Base-by-base conservation (phyloP, 2,113 vertebrate genomes). In the Microcebus griseorufus region DNA sequence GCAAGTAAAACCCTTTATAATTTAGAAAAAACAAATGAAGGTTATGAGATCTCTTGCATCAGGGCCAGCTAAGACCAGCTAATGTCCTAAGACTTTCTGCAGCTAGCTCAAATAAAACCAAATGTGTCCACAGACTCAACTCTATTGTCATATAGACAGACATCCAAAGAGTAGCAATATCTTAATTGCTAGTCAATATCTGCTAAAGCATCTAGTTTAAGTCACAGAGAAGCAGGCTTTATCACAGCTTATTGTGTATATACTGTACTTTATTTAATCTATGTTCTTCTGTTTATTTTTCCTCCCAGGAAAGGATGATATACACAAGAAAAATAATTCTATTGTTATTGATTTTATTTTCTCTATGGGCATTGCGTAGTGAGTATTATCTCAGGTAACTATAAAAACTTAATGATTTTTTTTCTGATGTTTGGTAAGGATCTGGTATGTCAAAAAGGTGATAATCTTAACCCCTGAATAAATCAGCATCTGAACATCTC, bases 381-480 rank as follows among this genome's bases (percentile, higher is more conserved):
- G 17, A 83, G 51, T 67, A 95, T 86, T 9, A 34, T 75, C 92
- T 94, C 93, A 96, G 97, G 96, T 97, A 97, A 94, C 45, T 96
- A 83, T 12, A 27, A 73, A 94, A 95, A 80, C 42, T 27, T 82
- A 83, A 58, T 76, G 37, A 55, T 83, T 70, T 83, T 86, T 94
- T 84, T 93, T 62, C 34, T 87, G 53, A 7, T 90, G 64, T 76
- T 87, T 88, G 55, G 13, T 88, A 95, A 97, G 51, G 60, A 58
- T 79, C 10, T 95, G 69, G 14, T 73, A 81, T 79, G 55, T 91
- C 62, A 89, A 34, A 64, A 96, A 86, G 20, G 4, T 78, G 48
- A 67, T 10, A 81, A 48, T 4, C 10, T 85, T 32, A 53, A 9
- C 14, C 23, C 10, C 22, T 96, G 78, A 87, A 80, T 82, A 87